A percentile compares a stretch with the other conserved stretches of the same genome.
These are phyloP conservation scores for Aulostomus chinensis DNA, from an alignment of 2,797 vertebrate species.

Conservation along the genomic window DNA sequence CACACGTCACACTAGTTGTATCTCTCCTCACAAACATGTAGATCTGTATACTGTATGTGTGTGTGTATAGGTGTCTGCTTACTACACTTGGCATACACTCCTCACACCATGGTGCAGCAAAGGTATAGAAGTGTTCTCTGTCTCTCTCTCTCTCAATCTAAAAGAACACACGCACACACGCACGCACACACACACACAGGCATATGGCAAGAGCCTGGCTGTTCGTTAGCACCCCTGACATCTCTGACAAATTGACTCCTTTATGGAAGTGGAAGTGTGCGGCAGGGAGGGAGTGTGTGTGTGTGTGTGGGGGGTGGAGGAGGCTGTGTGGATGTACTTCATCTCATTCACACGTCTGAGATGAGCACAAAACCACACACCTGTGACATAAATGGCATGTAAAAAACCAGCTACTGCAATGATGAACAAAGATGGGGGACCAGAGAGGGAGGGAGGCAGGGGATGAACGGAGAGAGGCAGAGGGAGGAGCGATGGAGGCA, in stretches of 20 bases:
- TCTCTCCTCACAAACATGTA: neutral
- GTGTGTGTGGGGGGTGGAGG: neutral
- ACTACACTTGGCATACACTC: constrained; percentile 51
- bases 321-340: constrained; percentile 48
- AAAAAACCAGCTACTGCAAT: constrained; percentile 14
- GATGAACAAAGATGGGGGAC: constrained; percentile 46
- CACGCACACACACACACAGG: constrained; percentile 27
- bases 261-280: constrained; percentile 80
- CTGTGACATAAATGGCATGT: constrained; percentile 46
- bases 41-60: constrained; percentile 16
- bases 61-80: constrained; percentile 38
- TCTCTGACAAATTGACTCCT: constrained; percentile 84
- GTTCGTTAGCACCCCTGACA: constrained; percentile 78
- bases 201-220: constrained; percentile 68
- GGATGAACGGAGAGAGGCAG: neutral
- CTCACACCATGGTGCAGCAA: constrained; percentile 51
- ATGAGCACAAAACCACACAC: constrained; percentile 38
- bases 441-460: neutral
- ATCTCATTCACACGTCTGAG: constrained; percentile 54
- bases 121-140: constrained; percentile 17
- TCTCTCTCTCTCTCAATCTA: too few species aligned
- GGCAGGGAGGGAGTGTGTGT: constrained; percentile 6
- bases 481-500: neutral
- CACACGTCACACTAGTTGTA: constrained; percentile 37
- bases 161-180: constrained; percentile 7